A percentile compares a stretch with the other conserved stretches of the same genome.
Evolutionary conservation across 2,888 invertebrate genomes (phyloP).

Genomic region (Oscheius sp.): DNA sequence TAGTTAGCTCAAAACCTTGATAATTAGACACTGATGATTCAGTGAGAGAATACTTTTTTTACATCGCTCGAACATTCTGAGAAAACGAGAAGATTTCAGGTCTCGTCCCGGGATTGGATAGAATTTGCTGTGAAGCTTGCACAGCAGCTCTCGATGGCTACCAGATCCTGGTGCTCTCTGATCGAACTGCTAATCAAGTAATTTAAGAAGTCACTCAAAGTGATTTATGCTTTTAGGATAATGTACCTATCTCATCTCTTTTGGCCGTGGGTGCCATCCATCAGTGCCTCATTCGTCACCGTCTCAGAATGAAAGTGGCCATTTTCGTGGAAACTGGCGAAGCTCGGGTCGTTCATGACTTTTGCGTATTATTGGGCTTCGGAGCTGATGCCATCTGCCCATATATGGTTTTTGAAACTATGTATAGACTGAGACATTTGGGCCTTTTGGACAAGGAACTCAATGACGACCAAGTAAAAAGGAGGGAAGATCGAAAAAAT

Average conservation of each 20-base stretch:
- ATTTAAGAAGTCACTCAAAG: background rate
- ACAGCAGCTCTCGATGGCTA: conserved; percentile 81
- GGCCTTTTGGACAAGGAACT: conserved; percentile 82
- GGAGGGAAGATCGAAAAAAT: background rate
- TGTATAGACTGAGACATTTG: conserved; percentile 85
- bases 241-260: conserved; percentile 77
- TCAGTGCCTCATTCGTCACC: conserved; percentile 90
- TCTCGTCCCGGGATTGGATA: conserved; percentile 81
- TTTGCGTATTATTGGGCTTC: conserved; percentile 92
- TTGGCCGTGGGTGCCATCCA: conserved; percentile 91
- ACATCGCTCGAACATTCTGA: too few relatives aligned
- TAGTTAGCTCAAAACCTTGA: background rate
- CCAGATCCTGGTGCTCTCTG: conserved; percentile 87
- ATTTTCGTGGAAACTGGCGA: conserved; percentile 94
- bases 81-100: conserved; percentile 73
- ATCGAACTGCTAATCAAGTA: conserved; percentile 73
- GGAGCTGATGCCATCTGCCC: conserved; percentile 96
- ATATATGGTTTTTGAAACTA: conserved; percentile 84
- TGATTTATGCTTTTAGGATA: conserved; percentile 58
- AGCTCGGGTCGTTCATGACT: conserved; percentile 88
- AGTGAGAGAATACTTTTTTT: background rate
- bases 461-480: conserved; percentile 70
- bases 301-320: conserved; percentile 90
- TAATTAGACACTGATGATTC: background rate
- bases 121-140: conserved; percentile 83